Evolutionary conservation across 2,888 invertebrate species (phyloP).

Genomic region (Nasonia oneida): DNA sequence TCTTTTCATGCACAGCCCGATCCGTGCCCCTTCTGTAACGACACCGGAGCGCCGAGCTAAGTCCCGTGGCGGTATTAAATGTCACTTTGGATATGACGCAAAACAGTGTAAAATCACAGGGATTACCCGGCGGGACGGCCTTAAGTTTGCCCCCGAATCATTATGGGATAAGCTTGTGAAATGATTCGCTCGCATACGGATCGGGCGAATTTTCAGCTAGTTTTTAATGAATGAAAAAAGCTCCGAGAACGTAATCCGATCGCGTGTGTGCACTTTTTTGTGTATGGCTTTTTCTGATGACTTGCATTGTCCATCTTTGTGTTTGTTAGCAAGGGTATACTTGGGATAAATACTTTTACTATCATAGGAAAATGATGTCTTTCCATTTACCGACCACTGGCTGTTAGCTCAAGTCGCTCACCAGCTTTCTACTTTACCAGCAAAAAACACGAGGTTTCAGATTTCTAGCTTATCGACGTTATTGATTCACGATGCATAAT

Average conservation of each 20-base stretch:
- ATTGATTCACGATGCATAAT: not conserved
- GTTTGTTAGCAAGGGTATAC: not conserved
- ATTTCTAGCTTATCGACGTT: not conserved
- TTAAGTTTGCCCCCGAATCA: conserved; percentile 30
- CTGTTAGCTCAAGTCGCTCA: not conserved
- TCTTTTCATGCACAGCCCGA: not conserved
- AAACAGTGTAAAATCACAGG: conserved; percentile 74
- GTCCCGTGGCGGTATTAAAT: conserved; percentile 65
- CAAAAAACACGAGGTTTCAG: not conserved
- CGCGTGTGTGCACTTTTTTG: not conserved
- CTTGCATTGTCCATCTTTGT: not conserved
- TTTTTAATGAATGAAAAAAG: not conserved
- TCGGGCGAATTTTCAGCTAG: not conserved
- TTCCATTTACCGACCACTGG: not conserved
- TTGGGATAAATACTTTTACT: not conserved
- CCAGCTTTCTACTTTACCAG: not conserved
- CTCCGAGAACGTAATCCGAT: not conserved
- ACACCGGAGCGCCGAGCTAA: not conserved
- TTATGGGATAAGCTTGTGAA: conserved; percentile 55
- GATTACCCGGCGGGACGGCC: conserved; percentile 62
- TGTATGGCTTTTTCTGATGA: not conserved
- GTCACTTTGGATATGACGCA: conserved; percentile 71
- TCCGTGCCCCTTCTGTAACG: conserved; percentile 33
- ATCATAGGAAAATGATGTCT: not conserved
- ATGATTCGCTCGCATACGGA: conserved; percentile 14